Evolutionary conservation across 2,113 vertebrate genomes (phyloP).

Genomic region (Diadophis punctatus): DNA sequence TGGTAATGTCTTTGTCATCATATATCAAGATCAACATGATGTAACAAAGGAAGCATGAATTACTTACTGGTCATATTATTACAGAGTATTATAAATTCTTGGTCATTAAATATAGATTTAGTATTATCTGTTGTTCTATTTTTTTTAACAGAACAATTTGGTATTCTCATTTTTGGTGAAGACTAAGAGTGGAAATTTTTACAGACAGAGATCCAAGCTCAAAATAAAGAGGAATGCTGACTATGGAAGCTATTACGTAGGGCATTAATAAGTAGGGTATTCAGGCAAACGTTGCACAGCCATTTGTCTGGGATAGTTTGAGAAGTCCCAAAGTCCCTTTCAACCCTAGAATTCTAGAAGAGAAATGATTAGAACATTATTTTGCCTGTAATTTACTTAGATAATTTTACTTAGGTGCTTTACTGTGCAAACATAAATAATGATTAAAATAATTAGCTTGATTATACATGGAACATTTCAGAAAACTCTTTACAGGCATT

Average conservation of each 20-base stretch:
- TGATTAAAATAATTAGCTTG: conserved; percentile 10
- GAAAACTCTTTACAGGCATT: conserved; percentile 21
- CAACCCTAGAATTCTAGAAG: neutral
- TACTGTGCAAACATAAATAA: conserved; percentile 21
- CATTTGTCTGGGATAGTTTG: neutral
- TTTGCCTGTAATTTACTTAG: conserved; percentile 26
- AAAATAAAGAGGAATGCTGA: neutral
- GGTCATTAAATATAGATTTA: neutral
- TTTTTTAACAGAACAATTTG: neutral
- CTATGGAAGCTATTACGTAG: neutral
- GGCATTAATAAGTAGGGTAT: neutral
- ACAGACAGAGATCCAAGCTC: neutral
- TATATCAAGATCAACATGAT: neutral
- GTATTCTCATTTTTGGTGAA: neutral
- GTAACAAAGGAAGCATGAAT: neutral
- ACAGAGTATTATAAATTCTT: neutral
- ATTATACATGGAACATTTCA: conserved; percentile 12
- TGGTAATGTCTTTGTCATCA: neutral
- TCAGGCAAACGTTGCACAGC: neutral
- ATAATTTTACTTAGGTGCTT: conserved; percentile 7
- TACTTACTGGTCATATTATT: neutral
- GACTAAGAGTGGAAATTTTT: neutral
- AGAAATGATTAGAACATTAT: neutral
- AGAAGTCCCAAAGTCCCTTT: neutral
- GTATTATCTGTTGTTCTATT: neutral